Conservation (phyloP, 2,888 invertebrate species). For the Podotricha telesiphe region DNA sequence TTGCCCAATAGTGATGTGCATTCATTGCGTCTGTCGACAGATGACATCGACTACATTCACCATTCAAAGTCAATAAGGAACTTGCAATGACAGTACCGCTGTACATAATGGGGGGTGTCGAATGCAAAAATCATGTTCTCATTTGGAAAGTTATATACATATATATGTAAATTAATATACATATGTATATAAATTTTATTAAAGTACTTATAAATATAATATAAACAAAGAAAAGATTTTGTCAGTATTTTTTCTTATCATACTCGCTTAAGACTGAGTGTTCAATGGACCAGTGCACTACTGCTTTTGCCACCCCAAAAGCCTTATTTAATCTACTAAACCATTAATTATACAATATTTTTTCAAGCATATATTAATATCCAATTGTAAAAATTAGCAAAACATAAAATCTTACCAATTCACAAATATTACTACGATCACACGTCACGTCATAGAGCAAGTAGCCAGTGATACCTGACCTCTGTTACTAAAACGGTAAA, state of each 20-base stretch:
- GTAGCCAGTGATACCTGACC: slow-evolving; percentile 34
- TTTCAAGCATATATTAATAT: background rate
- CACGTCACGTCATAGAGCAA: slow-evolving; percentile 27
- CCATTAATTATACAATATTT: too few species aligned
- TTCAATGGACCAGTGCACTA: too few species aligned
- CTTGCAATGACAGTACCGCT: slow-evolving; percentile 29
- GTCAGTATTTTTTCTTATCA: background rate
- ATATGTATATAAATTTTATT: too few species aligned
- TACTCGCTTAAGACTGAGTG: background rate
- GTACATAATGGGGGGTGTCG: slow-evolving; percentile 26
- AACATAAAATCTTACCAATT: background rate
- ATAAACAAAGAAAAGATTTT: background rate
- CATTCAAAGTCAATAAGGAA: slow-evolving; percentile 38
- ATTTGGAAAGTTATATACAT: background rate
- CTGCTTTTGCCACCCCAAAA: too few species aligned
- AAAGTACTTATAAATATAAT: too few species aligned
- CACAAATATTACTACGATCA: slow-evolving; percentile 4
- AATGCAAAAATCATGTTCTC: slow-evolving; percentile 15
- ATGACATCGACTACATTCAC: slow-evolving; percentile 38
- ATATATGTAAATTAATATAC: background rate
- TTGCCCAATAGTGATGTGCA: slow-evolving; percentile 40
- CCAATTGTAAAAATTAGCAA: background rate
- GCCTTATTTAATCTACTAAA: too few species aligned
- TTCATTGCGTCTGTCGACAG: slow-evolving; percentile 38
- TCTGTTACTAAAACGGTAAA: slow-evolving; percentile 48